Evolutionary conservation across 2,113 vertebrate species (phyloP).

Genomic region (Corynorhinus townsendii): DNA sequence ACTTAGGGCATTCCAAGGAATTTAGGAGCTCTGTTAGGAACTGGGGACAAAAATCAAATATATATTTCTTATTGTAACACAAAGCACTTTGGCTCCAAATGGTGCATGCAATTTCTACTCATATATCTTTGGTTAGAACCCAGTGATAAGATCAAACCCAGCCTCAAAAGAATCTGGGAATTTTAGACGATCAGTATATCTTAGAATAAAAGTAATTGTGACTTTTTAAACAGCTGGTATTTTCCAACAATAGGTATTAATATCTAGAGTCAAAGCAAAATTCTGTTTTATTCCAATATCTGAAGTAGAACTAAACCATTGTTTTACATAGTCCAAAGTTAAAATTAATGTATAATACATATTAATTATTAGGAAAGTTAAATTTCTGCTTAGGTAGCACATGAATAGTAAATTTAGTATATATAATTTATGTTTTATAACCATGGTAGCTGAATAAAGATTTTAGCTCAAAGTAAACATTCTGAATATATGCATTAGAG

Average conservation of each 20-base stretch:
- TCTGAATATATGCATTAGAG: not conserved
- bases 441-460: not conserved
- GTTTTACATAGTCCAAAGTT: not conserved
- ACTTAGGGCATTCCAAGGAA: not conserved
- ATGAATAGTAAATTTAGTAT: not conserved
- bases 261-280: not conserved
- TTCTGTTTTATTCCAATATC: not conserved
- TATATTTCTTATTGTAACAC: not conserved
- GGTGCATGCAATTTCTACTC: not conserved
- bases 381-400: not conserved
- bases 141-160: not conserved
- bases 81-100: not conserved
- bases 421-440: not conserved
- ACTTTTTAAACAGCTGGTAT: not conserved
- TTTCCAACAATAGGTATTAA: not conserved
- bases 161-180: not conserved
- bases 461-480: conserved; percentile 9
- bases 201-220: not conserved
- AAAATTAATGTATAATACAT: not conserved
- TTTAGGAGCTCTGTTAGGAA: not conserved
- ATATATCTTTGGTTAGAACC: not conserved
- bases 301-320: not conserved
- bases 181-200: not conserved
- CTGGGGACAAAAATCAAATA: not conserved
- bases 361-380: conserved; percentile 3